Evolutionary conservation across 2,797 vertebrate genomes (phyloP).

Genomic region (Pogonophryne albipinna): DNA sequence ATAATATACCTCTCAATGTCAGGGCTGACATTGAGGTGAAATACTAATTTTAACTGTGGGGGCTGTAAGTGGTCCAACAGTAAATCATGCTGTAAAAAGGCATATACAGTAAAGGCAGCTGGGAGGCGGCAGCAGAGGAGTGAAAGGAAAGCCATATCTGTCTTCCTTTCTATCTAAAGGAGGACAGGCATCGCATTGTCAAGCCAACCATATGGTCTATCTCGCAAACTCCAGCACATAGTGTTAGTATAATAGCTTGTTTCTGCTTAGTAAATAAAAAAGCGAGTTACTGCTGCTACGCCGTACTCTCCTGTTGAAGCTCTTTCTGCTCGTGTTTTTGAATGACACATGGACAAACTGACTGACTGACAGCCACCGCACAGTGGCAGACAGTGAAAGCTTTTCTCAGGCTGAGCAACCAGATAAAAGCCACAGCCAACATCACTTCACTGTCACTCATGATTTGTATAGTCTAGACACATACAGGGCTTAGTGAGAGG

Average conservation of each 20-base stretch:
- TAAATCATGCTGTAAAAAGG: constrained; percentile 73
- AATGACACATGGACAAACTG: constrained; percentile 68
- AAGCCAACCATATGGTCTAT: constrained; percentile 73
- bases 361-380: constrained; percentile 69
- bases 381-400: constrained; percentile 55
- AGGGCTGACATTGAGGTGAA: constrained; percentile 65
- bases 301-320: constrained; percentile 49
- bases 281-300: constrained; percentile 42
- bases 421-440: constrained; percentile 73
- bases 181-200: constrained; percentile 69
- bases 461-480: constrained; percentile 46
- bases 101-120: constrained; percentile 62
- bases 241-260: constrained; percentile 61
- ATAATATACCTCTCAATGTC: constrained; percentile 70
- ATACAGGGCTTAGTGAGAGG: constrained; percentile 31
- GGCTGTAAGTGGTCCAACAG: constrained; percentile 49
- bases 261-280: constrained; percentile 70
- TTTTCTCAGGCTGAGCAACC: constrained; percentile 65
- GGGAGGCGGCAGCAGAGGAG: constrained; percentile 42
- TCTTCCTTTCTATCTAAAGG: constrained; percentile 68
- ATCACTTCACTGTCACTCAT: constrained; percentile 71
- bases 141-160: constrained; percentile 66
- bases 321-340: constrained; percentile 55
- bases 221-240: constrained; percentile 55
- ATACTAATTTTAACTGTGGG: constrained; percentile 69